Percentiles rank a stretch among this genome's conserved stretches.
Evolutionary conservation across 2,888 invertebrate genomes (phyloP).

Genomic region (Athalia cordata): DNA sequence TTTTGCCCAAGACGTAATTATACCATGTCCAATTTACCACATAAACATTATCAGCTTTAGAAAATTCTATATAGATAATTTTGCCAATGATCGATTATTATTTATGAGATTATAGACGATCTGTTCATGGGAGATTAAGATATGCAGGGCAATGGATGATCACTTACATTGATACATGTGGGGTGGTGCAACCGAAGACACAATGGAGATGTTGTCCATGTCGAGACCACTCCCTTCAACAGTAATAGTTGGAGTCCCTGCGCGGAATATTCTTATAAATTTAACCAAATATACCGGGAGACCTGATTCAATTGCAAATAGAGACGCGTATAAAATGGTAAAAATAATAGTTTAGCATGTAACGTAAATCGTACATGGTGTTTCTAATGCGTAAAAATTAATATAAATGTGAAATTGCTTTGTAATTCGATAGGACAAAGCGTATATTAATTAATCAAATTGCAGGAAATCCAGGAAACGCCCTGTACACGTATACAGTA

Average conservation of each 20-base stretch:
- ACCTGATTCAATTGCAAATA: too few relatives aligned
- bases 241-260: slow-evolving; percentile 73
- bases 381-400: too few relatives aligned
- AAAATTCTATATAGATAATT: not conserved
- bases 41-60: not conserved
- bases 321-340: too few relatives aligned
- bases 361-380: too few relatives aligned
- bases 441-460: too few relatives aligned
- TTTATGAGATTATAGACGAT: not conserved
- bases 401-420: too few relatives aligned
- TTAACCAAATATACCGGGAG: slow-evolving; percentile 18
- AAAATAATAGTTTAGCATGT: too few relatives aligned
- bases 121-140: slow-evolving; percentile 37
- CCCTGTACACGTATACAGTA: not conserved
- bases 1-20: too few relatives aligned
- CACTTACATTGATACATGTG: slow-evolving; percentile 85
- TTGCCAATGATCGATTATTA: not conserved
- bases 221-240: slow-evolving; percentile 79
- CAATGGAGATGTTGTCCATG: slow-evolving; percentile 82
- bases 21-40: too few relatives aligned
- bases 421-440: too few relatives aligned
- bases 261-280: slow-evolving; percentile 63
- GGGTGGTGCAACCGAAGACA: slow-evolving; percentile 80
- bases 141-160: slow-evolving; percentile 55
- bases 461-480: not conserved